phyloP scores from a whole-genome alignment of 37 sponge, comb jelly and placozoan genomes.

The Beroe ovata region DNA sequence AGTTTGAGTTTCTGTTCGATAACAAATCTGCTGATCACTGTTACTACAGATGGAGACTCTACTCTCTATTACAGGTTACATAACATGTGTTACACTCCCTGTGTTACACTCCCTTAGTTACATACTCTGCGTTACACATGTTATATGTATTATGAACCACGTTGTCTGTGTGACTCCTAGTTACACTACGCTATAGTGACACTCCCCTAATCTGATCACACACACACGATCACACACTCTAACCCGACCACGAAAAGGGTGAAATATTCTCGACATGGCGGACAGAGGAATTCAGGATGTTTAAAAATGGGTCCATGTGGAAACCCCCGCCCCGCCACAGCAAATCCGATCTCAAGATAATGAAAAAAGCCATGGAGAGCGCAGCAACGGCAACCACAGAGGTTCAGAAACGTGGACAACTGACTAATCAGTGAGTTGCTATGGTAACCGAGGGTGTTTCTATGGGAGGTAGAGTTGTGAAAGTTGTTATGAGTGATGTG shows the following conservation, averaged over 20 bases:
- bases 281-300: conserved; percentile 94
- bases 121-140: no score
- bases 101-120: no score
- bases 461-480: no score
- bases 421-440: conserved; percentile 78
- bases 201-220: no score
- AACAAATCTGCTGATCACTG: conserved; percentile 87
- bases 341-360: conserved; percentile 72
- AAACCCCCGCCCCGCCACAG: conserved; percentile 82
- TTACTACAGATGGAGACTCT: conserved; percentile 99
- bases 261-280: conserved; percentile 94
- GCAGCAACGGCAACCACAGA: conserved; percentile 69
- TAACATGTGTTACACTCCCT: no score
- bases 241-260: no score
- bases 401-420: conserved; percentile 82
- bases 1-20: conserved; percentile 87
- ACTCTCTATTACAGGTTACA: conserved; percentile 90
- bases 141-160: no score
- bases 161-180: no score
- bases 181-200: no score
- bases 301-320: conserved; percentile 94
- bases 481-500: no score
- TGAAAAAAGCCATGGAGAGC: conserved; percentile 70
- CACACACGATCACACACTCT: no score
- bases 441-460: no score